Percentiles rank a stretch among this genome's conserved stretches.
Evolutionary conservation across 2,797 vertebrate genomes (phyloP).

Genomic region (Gallinago nigripennis): DNA sequence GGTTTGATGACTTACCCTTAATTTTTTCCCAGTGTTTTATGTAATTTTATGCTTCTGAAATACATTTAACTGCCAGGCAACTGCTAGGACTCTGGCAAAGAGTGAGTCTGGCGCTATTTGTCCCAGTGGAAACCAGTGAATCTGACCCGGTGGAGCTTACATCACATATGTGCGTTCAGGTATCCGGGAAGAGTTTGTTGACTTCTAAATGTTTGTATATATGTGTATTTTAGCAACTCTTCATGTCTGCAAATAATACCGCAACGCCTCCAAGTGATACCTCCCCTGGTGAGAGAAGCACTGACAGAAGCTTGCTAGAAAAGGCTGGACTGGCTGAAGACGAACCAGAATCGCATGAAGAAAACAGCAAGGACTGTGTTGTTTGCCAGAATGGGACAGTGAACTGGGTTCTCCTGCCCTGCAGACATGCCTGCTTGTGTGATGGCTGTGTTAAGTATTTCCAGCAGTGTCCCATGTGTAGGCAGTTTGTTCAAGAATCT

Average conservation of each 20-base stretch:
- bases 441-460: conserved; percentile 86
- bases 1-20: not conserved
- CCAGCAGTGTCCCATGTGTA: conserved; percentile 94
- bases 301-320: conserved; percentile 70
- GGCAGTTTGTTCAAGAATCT: conserved; percentile 90
- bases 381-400: conserved; percentile 91
- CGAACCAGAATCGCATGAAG: conserved; percentile 54
- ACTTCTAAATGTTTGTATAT: not conserved
- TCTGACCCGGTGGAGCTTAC: not conserved
- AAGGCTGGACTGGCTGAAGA: conserved; percentile 66
- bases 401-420: conserved; percentile 93
- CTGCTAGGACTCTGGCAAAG: not conserved
- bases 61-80: not conserved
- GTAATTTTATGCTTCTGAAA: not conserved
- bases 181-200: fast-evolving
- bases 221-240: conserved; percentile 85
- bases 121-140: not conserved
- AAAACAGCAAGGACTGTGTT: conserved; percentile 87
- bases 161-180: fast-evolving
- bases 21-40: not conserved
- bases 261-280: not conserved
- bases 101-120: not conserved
- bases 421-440: conserved; percentile 90
- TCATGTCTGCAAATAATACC: conserved; percentile 88
- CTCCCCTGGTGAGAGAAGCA: conserved; percentile 6